These are phyloP conservation scores for Pammene fasciana DNA, from an alignment of 2,888 invertebrate species.

Conservation along the genomic window DNA sequence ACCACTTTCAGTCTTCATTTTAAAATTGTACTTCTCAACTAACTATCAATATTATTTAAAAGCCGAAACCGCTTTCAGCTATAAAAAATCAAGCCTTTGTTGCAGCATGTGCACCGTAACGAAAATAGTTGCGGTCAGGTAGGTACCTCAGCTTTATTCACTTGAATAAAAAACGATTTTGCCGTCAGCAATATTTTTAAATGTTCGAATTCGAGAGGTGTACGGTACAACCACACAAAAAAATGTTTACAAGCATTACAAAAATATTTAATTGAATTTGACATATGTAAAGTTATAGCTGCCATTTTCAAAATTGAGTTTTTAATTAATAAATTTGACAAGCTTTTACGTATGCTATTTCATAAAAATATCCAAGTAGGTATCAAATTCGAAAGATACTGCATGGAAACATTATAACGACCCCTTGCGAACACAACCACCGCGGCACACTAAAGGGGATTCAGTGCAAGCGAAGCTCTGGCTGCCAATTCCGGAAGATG, in stretches of 20 bases:
- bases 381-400: too few species aligned
- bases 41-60: too few species aligned
- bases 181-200: background rate
- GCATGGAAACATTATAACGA: slow-evolving; percentile 10
- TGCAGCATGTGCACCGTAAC: slow-evolving; percentile 10
- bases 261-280: too few species aligned
- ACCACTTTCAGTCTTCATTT: too few species aligned
- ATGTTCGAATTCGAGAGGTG: background rate
- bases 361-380: too few species aligned
- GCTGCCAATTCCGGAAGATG: slow-evolving; percentile 30
- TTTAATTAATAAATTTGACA: too few species aligned
- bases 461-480: slow-evolving; percentile 23
- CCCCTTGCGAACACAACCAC: slow-evolving; percentile 35
- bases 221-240: background rate
- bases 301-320: too few species aligned
- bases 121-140: background rate
- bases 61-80: background rate
- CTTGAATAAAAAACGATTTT: background rate
- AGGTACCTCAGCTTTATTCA: slow-evolving; percentile 2
- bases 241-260: background rate
- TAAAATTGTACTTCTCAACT: too few species aligned
- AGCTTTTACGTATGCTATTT: too few species aligned
- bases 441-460: slow-evolving; percentile 35
- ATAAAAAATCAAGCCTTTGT: background rate
- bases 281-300: too few species aligned